These are phyloP conservation scores for Hipposideros armiger DNA, from an alignment of 2,113 vertebrate species.

Conservation along the genomic window DNA sequence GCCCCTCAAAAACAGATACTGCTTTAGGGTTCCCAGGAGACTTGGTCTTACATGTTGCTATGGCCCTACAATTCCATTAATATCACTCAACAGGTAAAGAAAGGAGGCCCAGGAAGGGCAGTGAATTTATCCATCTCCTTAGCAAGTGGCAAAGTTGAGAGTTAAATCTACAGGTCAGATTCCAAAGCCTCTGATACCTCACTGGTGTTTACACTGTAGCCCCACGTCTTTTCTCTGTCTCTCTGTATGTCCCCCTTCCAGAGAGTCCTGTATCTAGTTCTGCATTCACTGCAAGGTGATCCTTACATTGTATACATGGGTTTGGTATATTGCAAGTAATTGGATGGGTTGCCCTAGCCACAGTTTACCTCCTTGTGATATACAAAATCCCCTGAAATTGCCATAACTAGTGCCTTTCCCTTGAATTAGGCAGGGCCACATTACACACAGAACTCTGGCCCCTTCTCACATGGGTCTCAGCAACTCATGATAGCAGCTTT, in stretches of 20 bases:
- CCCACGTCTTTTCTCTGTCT: background rate
- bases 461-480: background rate
- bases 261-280: background rate
- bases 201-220: background rate
- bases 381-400: background rate
- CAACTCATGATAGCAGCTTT: background rate
- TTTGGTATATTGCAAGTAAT: background rate
- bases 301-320: background rate
- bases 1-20: background rate
- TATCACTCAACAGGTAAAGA: background rate
- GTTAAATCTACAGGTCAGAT: background rate
- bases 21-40: background rate
- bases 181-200: background rate
- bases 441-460: background rate
- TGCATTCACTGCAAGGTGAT: background rate
- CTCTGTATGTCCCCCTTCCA: background rate
- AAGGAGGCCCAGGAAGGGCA: background rate
- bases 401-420: background rate
- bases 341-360: background rate
- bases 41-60: background rate
- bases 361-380: background rate
- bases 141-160: background rate
- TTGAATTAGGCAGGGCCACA: background rate
- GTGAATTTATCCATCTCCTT: background rate
- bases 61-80: background rate